These are phyloP conservation scores for Phylloscopus trochilus DNA, from an alignment of 2,113 vertebrate genomes.

Conservation along the genomic window DNA sequence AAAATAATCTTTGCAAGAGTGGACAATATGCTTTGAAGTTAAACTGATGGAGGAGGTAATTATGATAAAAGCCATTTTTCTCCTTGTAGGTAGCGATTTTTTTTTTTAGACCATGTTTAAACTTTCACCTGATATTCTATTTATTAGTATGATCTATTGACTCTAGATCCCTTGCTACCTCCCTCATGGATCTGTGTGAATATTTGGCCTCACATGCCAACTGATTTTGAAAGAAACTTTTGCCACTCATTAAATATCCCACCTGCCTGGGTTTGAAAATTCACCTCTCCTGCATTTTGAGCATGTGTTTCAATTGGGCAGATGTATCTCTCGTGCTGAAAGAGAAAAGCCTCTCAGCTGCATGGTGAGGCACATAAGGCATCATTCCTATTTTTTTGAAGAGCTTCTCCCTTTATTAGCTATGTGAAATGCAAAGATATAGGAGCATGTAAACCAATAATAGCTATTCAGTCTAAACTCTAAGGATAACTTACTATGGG, in stretches of 20 bases:
- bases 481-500: slow-evolving; percentile 64
- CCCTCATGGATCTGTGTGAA: neutral
- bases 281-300: neutral
- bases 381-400: slow-evolving; percentile 8
- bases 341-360: slow-evolving; percentile 13
- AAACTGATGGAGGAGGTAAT: neutral
- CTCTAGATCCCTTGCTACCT: neutral
- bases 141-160: neutral
- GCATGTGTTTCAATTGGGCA: neutral
- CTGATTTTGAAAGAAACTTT: neutral
- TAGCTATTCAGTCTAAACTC: slow-evolving; percentile 64
- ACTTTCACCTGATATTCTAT: neutral
- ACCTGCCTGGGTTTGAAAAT: neutral
- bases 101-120: neutral
- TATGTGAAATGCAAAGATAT: slow-evolving; percentile 57
- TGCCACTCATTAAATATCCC: neutral
- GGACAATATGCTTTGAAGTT: neutral
- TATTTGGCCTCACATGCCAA: neutral
- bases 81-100: neutral
- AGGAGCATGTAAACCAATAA: slow-evolving; percentile 62
- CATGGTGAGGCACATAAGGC: neutral
- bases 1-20: neutral
- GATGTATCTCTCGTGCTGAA: neutral
- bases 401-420: slow-evolving; percentile 38
- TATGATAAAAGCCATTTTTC: neutral